Evolutionary conservation across 30 jellyfish, hydroid and myxozoan species (phyloP), one percentile per base, ranked within the genome.

Genomic region (Cassiopea andromeda): DNA sequence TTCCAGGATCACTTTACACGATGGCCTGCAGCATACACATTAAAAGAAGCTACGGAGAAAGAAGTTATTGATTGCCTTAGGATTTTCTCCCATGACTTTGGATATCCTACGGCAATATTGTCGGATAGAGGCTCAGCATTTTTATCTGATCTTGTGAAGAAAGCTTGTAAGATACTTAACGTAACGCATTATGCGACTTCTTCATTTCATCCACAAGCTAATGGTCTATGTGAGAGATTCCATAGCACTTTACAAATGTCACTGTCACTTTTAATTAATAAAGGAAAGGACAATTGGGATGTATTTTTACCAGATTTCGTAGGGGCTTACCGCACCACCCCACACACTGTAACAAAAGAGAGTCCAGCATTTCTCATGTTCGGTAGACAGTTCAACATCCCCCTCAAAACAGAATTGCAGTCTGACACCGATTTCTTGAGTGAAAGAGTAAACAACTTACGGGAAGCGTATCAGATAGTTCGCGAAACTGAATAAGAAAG

Each of bases 41-140:
- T 76, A n/a, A 48, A 48, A 2, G 18, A 76, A 44, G 85, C 85
- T 13, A 43, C 27, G 27, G 85, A 76, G 46, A 54, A 44, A 14
- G 73, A 76, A 44, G 73, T 43, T 1, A 48, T 76, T 76, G 69
- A 76, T 12, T 76, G 71, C 69, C 48, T 76, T 76, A 58, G 66
- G 45, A 43, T 44, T 10, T 76, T 76, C 59, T 76, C 85, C 7
- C 68, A 60, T 38, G 69, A 76, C 1, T 76, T 76, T n/a, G 89
- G 90, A 3, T 54, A 60, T 43, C 93, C 93, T 27, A 48, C 17
- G 0, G 72, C 48, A 5, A 81, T 83, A 10, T 77, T 83, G 0
- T 83, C 89, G 7, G 92, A 83, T 38, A 0, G 92, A 12, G 92
- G 92, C 14, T 50, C 67, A 46, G 50, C 71, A 0, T 83, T 83